Percentiles rank a stretch among this genome's conserved stretches.
Evolutionary conservation across 2,888 invertebrate species (phyloP).

Genomic region (Gymnosoma rotundatum): DNA sequence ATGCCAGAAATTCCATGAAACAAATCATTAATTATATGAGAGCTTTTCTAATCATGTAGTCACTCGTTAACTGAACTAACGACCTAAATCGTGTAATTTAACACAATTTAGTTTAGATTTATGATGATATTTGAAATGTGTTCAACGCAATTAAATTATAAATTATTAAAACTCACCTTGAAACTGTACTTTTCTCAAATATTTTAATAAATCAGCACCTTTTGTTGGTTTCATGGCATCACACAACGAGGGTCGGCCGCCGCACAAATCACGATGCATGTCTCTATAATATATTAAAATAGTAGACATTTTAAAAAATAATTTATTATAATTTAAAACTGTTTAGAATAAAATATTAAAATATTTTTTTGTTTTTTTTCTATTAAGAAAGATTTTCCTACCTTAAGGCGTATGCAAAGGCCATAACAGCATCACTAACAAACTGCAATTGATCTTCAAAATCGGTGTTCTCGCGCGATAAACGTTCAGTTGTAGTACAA

Average conservation of each 20-base stretch:
- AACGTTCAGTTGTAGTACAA: constrained; percentile 91
- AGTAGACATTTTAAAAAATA: background rate
- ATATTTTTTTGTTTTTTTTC: background rate
- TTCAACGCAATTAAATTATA: too few relatives aligned
- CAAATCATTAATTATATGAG: too few relatives aligned
- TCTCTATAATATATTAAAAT: constrained; percentile 84
- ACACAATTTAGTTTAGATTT: too few relatives aligned
- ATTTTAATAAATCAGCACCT: constrained; percentile 91
- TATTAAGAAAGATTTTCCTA: constrained; percentile 76
- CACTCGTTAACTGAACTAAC: too few relatives aligned
- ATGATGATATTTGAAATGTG: too few relatives aligned
- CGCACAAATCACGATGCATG: constrained; percentile 93
- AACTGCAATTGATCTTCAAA: constrained; percentile 97
- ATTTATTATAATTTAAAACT: background rate
- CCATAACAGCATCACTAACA: constrained; percentile 97
- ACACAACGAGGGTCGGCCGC: constrained; percentile 89
- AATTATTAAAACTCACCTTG: constrained; percentile 85
- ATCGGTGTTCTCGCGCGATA: constrained; percentile 89
- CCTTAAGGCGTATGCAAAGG: constrained; percentile 94
- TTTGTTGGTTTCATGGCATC: constrained; percentile 95
- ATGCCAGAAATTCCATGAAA: too few relatives aligned
- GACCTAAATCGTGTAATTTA: too few relatives aligned
- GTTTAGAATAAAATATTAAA: background rate
- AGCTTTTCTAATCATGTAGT: too few relatives aligned
- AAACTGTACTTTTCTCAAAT: constrained; percentile 92